Evolutionary conservation across 2,888 invertebrate species (phyloP), one percentile per base, ranked within the genome.

Genomic region (Patella depressa): DNA sequence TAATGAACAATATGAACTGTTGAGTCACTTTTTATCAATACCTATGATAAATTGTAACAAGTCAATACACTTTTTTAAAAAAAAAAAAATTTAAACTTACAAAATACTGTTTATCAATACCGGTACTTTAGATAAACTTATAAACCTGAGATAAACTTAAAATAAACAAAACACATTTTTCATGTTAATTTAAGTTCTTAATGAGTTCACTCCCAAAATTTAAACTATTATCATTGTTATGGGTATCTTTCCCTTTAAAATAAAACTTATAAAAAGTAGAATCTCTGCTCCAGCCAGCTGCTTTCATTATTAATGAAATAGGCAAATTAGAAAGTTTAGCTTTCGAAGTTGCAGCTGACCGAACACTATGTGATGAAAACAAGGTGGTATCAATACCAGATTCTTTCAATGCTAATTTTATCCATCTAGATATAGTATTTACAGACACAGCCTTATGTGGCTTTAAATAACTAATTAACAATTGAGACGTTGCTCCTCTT

Each of bases 221-320:
- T 45, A 45, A 45, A 45, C 34, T 45, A 45, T 45, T 45, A 45
- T 45, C 34, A 45, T 45, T 45, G 34, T 45, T 5, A 45, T 45
- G 34, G 34, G 34, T 45, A 45, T 45, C 34, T 45, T 45, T 45
- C 34, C 57, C n/a, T 57, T 57, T 57, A 57, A 57, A 57, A 53
- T 77, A 77, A 55, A 54, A 70, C 34, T 77, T 73, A 19, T 54
- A 19, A n/a, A 71, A 77, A 57, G 57, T 15, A n/a, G 57, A 15
- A 17, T 57, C 57, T 57, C n/a, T 57, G n/a, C 57, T 57, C 57
- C 57, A 57, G 15, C 57, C 57, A 57, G 57, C 57, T 17, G 57
- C 57, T 57, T 57, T 57, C 57, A 57, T 57, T 57, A 57, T 57
- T 45, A 45, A 45, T 17, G 57, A 57, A 15, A 65, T 12, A 9